Evolutionary conservation across 2,888 invertebrate species (phyloP).

Genomic region (Suillia variegata): DNA sequence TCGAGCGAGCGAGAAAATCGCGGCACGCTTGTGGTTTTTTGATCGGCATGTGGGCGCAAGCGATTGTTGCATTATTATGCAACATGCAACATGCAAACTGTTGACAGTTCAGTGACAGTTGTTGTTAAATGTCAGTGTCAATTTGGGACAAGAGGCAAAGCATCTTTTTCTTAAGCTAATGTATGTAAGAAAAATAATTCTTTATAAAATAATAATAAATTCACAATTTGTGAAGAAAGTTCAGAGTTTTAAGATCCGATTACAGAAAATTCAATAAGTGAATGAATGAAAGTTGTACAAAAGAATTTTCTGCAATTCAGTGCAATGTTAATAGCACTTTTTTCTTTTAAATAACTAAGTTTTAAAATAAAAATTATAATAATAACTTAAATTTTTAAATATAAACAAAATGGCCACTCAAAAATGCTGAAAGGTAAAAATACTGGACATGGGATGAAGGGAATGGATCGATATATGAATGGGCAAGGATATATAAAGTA

Average conservation of each 20-base stretch:
- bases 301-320: not conserved
- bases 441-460: conserved; percentile 1
- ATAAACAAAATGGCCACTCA: conserved; percentile 24
- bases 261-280: too few relatives aligned
- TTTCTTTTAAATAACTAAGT: too few relatives aligned
- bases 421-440: conserved; percentile 27
- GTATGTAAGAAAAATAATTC: too few relatives aligned
- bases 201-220: too few relatives aligned
- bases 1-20: not conserved
- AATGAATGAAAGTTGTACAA: conserved; percentile 11
- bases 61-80: too few relatives aligned
- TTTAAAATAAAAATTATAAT: conserved; percentile 5
- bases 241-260: too few relatives aligned
- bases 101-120: conserved; percentile 5
- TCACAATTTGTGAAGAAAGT: too few relatives aligned
- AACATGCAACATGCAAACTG: not conserved
- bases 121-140: conserved; percentile 33
- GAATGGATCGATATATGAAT: not conserved
- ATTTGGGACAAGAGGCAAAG: too few relatives aligned
- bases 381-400: conserved; percentile 13
- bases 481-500: too few relatives aligned
- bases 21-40: not conserved
- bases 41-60: not conserved
- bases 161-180: too few relatives aligned
- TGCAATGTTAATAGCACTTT: too few relatives aligned